These are phyloP conservation scores for Rhyacophila brunnea DNA, from an alignment of 1,140 invertebrate genomes.

Conservation along the genomic window DNA sequence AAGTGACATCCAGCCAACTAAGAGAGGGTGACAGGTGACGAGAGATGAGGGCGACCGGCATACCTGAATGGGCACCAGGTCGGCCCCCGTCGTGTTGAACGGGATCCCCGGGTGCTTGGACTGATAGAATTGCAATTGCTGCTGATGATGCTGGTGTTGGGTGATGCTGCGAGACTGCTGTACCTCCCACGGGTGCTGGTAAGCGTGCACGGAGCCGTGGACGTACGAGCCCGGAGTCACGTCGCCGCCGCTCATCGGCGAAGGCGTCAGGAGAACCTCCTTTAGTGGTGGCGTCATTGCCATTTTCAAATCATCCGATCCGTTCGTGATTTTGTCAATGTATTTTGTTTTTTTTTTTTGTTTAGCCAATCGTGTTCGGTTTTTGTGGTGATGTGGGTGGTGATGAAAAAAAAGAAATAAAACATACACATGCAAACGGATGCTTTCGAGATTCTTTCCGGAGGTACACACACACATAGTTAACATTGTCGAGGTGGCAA, in stretches of 20 bases:
- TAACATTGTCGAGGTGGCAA: too few relatives aligned
- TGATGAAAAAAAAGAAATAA: conserved; percentile 43
- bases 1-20: too few relatives aligned
- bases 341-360: background rate
- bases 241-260: conserved; percentile 29
- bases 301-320: background rate
- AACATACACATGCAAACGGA: conserved; percentile 40
- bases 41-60: conserved; percentile 37
- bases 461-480: too few relatives aligned
- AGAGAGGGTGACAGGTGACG: too few relatives aligned
- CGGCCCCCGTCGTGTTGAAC: conserved; percentile 54
- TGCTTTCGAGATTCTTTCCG: conserved; percentile 17
- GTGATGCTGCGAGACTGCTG: conserved; percentile 52
- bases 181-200: conserved; percentile 59
- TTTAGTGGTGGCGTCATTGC: conserved; percentile 4
- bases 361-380: conserved; percentile 31
- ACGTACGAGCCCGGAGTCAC: conserved; percentile 38
- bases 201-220: conserved; percentile 54
- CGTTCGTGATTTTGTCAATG: background rate
- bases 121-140: conserved; percentile 36
- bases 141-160: conserved; percentile 33
- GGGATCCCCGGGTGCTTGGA: conserved; percentile 43
- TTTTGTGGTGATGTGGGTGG: conserved; percentile 46
- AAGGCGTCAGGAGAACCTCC: conserved; percentile 28
- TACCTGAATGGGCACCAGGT: conserved; percentile 72